A percentile compares a stretch with the other conserved stretches of the same genome.
phyloP scores from a whole-genome alignment of 2,797 vertebrate genomes.

The Tauraco hartlaubi region DNA sequence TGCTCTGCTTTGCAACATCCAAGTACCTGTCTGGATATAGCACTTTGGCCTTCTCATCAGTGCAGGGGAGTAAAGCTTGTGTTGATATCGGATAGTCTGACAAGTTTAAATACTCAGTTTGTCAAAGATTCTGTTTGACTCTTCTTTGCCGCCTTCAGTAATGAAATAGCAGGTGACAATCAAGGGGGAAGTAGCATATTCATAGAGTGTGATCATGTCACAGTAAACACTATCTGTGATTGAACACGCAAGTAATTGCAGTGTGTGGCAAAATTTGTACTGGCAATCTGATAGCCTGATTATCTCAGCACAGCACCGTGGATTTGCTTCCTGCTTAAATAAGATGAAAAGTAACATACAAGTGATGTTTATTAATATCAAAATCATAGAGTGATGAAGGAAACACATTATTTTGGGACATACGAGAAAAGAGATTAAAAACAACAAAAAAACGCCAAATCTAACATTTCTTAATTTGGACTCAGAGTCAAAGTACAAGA shows the following conservation, averaged over 20 bases:
- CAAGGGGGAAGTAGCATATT: background rate
- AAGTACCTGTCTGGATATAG: background rate
- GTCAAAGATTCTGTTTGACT: background rate
- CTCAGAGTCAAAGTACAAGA: background rate
- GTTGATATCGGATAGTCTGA: background rate
- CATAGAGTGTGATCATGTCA: background rate
- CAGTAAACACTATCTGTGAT: background rate
- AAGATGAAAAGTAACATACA: background rate
- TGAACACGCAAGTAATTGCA: background rate
- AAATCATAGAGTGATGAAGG: background rate
- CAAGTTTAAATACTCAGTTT: background rate
- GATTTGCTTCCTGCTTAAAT: background rate
- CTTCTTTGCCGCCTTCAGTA: background rate
- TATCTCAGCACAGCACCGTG: background rate
- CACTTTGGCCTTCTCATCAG: background rate
- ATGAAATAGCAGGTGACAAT: conserved; percentile 4
- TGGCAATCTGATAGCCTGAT: background rate
- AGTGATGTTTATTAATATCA: background rate
- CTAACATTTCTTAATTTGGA: background rate
- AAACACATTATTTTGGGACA: background rate
- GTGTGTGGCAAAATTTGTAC: background rate
- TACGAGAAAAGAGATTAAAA: background rate
- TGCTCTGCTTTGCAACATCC: background rate
- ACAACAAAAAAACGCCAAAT: background rate
- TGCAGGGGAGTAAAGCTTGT: background rate